Evolutionary conservation across 2,113 vertebrate species (phyloP), one percentile per base, ranked within the genome.

Genomic region (Phainopepla nitens): DNA sequence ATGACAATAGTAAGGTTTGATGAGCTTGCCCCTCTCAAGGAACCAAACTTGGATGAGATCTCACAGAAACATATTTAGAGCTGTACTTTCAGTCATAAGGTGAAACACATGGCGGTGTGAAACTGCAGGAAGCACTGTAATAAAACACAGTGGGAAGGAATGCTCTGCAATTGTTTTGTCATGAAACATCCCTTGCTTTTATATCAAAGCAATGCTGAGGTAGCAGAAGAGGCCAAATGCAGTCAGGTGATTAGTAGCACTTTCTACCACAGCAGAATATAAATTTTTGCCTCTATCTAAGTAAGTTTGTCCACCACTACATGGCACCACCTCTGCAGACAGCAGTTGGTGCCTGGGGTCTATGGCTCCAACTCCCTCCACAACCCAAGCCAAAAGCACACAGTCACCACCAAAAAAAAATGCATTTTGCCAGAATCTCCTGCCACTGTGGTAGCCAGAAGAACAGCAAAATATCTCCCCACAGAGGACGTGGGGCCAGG

Each of bases 271-370:
- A 68, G 24, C 20, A 69, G 36, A 71, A 60, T 76, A 66, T 11
- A 24, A 84, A 51, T 36, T 41, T 64, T 56, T 68, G 27, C 9
- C 14, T 41, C 85, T 68, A 51, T 51, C n/a, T 82, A 33, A 33
- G 18, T 60, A 53, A 62, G 29, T 4, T 73, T 75, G 79, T 23
- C 4, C 12, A 27, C 21, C 0, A 0, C 23, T 10, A 3, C 13
- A 16, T 44, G 31, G 20, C 10, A 44, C 20, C 31, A 42, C 25
- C 25, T 71, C 36, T 82, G 20, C 15, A 61, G 47, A 24, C 3
- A 19, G 35, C 3, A 25, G 11, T 8, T 2, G 1, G 8, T 68
- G 33, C 33, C 41, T 60, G 19, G 41, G 41, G 29, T 69, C 7
- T 29, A 13, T 10, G 54, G 8, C 24, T 91, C 27, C 27, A 56